Base-by-base conservation (phyloP, 2,888 invertebrate genomes). In the Bombylius major region DNA sequence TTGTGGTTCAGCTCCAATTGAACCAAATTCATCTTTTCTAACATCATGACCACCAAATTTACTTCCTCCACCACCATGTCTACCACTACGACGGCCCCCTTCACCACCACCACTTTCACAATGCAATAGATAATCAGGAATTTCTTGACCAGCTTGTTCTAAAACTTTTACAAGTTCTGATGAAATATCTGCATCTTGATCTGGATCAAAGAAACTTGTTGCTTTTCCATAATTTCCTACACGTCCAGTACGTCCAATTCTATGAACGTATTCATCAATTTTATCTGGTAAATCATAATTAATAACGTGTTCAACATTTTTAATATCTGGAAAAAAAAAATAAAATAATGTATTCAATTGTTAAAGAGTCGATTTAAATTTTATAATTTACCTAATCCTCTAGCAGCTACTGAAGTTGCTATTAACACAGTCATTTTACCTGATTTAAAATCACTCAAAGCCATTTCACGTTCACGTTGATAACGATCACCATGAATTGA, bases 401-500 rank as follows among this genome's bases (percentile, higher is more conserved):
- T 77, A 0, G 96, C 91, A 1, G 95, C 95, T 0, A 98, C 96
- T 0, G 92, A 90, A 0, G 98, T 98, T 1, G 97, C 97, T 1
- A 99, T 92, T 1, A 99, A 76, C 46, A 97, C 84, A 50, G 81
- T 81, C 69, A 87, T 84, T 13, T 72, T 75, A 1, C 92, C 92
- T 14, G 72, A 76, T 68, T 86, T 87, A 72, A 99, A 97, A 69
- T 93, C 89, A 56, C 86, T 81, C 56, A 99, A 77, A 11, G 99
- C 97, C 65, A 92, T 89, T 75, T 99, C 99, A 53, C 99, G 82
- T 71, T 99, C 98, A 52, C 88, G 81, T 72, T 99, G 99, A 66
- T 88, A 83, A 50, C 98, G 84, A 76, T 99, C 98, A 44, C 99
- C 99, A 75, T 99, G 99, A 67, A 99, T 99, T 46, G 96, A 96